Evolutionary conservation across 2,113 vertebrate genomes (phyloP), one percentile per base, ranked within the genome.

Genomic region (Odocoileus virginianus): DNA sequence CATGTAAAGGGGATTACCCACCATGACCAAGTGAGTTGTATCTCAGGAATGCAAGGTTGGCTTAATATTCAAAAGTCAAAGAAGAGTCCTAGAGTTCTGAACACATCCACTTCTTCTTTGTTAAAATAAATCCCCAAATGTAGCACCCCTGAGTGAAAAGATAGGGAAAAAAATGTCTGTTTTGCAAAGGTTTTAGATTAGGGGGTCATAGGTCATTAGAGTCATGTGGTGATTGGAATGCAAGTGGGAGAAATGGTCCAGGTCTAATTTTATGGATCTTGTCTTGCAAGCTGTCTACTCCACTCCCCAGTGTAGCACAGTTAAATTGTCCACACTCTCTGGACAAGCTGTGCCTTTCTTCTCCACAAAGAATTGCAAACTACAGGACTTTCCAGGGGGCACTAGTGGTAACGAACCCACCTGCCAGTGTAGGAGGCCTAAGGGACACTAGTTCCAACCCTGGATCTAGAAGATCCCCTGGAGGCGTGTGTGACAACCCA

Each of bases 191-290:
- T 67, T 74, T 61, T 36, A 64, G 74, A 17, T 36, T 36, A 27
- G 4, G 40, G 45, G 47, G 45, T 78, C 19, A 0, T 61, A 88
- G 47, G 12, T 17, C 55, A 21, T 0, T 64, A 78, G 45, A 28
- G 1, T 67, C 54, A 30, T 28, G 13, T 7, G 45, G 54, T 12
- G n/a, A 0, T 10, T n/a, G 2, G 11, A 45, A 45, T 6, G 2
- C 21, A 58, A 23, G 40, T 16, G 19, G 71, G 25, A 96, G 45
- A 54, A 47, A 14, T 3, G 10, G 11, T 8, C 25, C 40, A 43
- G 30, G 10, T 50, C 36, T 36, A 33, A 15, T 19, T 71, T 54
- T 25, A 89, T 50, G 50, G 27, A 25, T 5, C 21, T 43, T 81
- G 43, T 33, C 43, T 15, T 81, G 45, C 3, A 79, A 30, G 21